Base-by-base conservation (phyloP, 1,140 invertebrate genomes). In the Dreissena rostriformis region DNA sequence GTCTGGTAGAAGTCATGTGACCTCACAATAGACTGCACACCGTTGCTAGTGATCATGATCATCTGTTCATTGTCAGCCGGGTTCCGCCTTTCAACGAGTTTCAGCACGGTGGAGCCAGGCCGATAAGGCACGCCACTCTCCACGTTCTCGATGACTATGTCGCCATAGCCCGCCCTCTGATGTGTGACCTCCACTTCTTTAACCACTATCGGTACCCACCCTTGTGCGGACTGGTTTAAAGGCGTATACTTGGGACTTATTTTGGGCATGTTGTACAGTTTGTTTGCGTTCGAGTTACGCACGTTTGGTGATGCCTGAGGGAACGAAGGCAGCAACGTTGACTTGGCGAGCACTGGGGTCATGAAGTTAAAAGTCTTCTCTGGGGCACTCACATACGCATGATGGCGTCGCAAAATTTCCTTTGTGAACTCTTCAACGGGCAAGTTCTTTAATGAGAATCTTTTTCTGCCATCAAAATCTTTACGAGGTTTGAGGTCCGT, bases 1-100 rank as follows among this genome's bases (percentile, higher is more conserved):
- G 80, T 74, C 24, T 82, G 51, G 29, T 75, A 82, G 51, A 82
- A 82, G 68, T 82, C 80, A 29, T 82, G 66, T 66, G 80, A 74
- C n/a, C 72, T 66, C 8, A 82, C 72, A 14, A 82, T 26, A 57
- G 80, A 72, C 49, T 75, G 80, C 66, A 73, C 75, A 0, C 80
- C 80, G 39, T 55, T 39, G 28, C 57, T 57, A 26, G 72, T 82
- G 0, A 82, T 82, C 11, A 82, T 28, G 19, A 82, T 74, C 80
- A 82, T 72, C 53, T 82, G 68, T 5, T 66, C 70, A 22, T 66
- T 71, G 11, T 63, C n/a, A 75, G 24, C 51, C 11, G 15, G n/a
- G 11, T 53, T 49, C 29, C 17, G 15, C 39, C 39, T 39, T n/a
- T 75, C 65, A 51, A 57, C 66, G 6, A 75, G 52, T 14, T 57